Base-by-base conservation (phyloP, 2,888 invertebrate genomes). In the Dynastes grantii region DNA sequence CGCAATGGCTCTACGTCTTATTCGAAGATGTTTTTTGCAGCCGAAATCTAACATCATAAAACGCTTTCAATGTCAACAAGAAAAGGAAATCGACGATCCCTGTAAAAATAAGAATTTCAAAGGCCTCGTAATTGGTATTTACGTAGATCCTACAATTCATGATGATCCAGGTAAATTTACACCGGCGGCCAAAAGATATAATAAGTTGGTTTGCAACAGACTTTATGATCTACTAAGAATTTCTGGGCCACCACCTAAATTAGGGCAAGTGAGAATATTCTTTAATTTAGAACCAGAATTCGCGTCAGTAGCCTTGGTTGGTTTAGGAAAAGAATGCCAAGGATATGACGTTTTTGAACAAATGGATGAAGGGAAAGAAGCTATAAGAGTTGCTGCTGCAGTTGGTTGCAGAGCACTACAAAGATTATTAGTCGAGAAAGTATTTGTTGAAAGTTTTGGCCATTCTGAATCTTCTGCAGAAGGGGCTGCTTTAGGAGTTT, bases 381-480 rank as follows among this genome's bases (percentile, higher is more conserved):
- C 93, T 49, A 92, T 96, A 77, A 89, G 96, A 77, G 89, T 92
- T 75, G 95, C 95, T 0, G 91, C 94, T 0, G 92, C 92, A 0
- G 89, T 89, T 1, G 94, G 93, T 0, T 91, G 92, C 27, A 89
- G 88, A 80, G 91, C 92, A 1, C 87, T 94, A 9, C 90, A 91
- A 58, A 76, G 78, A 29, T 86, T 93, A 16, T 87, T 89, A 61
- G 91, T 93, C 0, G 90, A 89, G 67, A 87, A 90, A 37, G 92
- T 96, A 49, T 91, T 91, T 80, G 90, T 96, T 0, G 96, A 96
- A 85, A 93, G 94, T 27, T 95, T 95, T 85, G 95, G 94, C 8
- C 92, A 93, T 85, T 93, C 95, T 0, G 94, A 95, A 86, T 95
- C 95, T 1, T 92, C 95, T 1, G 95, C 95, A 0, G 96, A 96